phyloP scores from a whole-genome alignment of 2,113 vertebrate genomes.

The Neolamprologus modestus region DNA sequence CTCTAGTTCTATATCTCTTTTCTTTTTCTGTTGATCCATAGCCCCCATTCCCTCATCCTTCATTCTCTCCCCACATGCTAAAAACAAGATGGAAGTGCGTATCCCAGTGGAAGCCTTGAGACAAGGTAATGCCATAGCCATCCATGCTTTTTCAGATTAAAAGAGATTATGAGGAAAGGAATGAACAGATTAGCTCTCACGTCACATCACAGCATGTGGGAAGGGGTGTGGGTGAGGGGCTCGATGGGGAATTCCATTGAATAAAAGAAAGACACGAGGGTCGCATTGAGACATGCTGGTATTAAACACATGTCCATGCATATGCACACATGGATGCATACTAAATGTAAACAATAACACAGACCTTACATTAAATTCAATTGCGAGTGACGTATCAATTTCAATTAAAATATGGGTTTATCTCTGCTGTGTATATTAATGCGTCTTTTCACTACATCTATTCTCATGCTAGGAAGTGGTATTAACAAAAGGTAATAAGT shows the following conservation, averaged over 20 bases:
- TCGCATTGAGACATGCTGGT: neutral
- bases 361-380: neutral
- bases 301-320: slow-evolving; percentile 46
- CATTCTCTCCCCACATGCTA: neutral
- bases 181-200: slow-evolving; percentile 20
- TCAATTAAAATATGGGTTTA: neutral
- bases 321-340: slow-evolving; percentile 35
- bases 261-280: slow-evolving; percentile 30
- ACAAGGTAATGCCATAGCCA: slow-evolving; percentile 47
- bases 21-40: neutral
- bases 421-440: neutral
- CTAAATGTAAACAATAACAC: neutral
- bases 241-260: neutral
- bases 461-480: neutral
- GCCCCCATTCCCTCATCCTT: neutral
- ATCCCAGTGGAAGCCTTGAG: slow-evolving; percentile 26
- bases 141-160: slow-evolving; percentile 44
- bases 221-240: neutral
- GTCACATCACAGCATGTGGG: neutral
- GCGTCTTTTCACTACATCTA: neutral
- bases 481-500: neutral
- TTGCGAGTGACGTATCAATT: neutral
- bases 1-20: neutral
- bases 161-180: slow-evolving; percentile 54
- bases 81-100: slow-evolving; percentile 31